Evolutionary conservation across 2,113 vertebrate species (phyloP).

Genomic region (Eonycteris spelaea): DNA sequence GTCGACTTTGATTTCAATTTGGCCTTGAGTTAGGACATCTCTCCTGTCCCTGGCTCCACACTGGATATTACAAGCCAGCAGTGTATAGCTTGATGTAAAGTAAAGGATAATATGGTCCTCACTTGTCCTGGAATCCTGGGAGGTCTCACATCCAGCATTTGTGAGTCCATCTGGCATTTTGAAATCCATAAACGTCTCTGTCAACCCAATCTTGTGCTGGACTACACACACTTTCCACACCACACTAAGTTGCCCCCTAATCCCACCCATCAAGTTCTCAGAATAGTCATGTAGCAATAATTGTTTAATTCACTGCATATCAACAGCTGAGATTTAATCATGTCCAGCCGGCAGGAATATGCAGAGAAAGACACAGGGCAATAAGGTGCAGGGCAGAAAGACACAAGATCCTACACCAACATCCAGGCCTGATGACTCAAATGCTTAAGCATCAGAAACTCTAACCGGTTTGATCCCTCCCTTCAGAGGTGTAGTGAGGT

Average conservation of each 20-base stretch:
- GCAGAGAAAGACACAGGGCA: background rate
- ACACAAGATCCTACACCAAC: background rate
- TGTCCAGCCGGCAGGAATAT: background rate
- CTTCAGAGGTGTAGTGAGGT: background rate
- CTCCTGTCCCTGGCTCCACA: background rate
- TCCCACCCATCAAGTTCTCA: conserved; percentile 33
- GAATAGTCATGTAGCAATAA: conserved; percentile 19
- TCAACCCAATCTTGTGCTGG: background rate
- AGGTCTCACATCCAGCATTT: background rate
- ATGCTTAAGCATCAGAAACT: background rate
- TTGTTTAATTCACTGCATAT: background rate
- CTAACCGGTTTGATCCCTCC: background rate
- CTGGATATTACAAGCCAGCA: background rate
- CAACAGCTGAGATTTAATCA: conserved; percentile 42
- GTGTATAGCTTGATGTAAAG: background rate
- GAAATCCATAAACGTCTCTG: conserved; percentile 33
- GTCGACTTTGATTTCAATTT: background rate
- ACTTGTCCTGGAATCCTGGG: background rate
- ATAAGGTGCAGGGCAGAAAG: background rate
- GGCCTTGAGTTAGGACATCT: background rate
- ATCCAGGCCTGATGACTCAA: background rate
- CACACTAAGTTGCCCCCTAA: background rate
- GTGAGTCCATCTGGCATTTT: conserved; percentile 8
- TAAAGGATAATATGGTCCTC: background rate
- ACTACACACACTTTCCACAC: background rate